Evolutionary conservation across 2,888 invertebrate species (phyloP), one percentile per base, ranked within the genome.

Genomic region (Hyppa rectilinea): DNA sequence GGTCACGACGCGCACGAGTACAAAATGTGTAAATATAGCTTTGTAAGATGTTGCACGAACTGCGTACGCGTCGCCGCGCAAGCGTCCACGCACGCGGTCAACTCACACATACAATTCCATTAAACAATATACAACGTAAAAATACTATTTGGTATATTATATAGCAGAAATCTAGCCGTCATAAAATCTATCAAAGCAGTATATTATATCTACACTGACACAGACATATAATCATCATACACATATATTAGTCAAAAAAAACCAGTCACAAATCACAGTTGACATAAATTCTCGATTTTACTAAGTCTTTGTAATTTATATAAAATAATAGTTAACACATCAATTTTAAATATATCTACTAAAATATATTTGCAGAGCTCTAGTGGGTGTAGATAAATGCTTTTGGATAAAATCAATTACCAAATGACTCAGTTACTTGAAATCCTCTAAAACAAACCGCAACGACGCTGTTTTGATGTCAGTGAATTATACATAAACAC

Each of bases 61-160:
- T 45, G 56, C 62, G 53, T 2, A 34, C n/a, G 34, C 68, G 82
- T 80, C 84, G 72, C 58, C 43, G 31, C 58, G 70, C 85, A 80
- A 88, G 76, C 80, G 80, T 68, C 71, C 66, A 79, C 78, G 74
- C 67, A 61, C 67, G 66, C 71, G 83, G 86, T 84, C 89, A 90
- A 91, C 91, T 79, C 87, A 82, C 83, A 87, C 91, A 90, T 92
- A 93, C 92, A 93, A 92, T 94, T 92, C 89, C 87, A 91, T 91
- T 92, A 92, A 95, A 93, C 91, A 93, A 94, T 93, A 95, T 93
- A 95, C 92, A 95, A 94, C 94, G 92, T 95, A 95, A 95, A 95
- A 95, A 96, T 95, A 96, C 95, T 95, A 95, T 96, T 96, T 96
- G 96, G 96, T 95, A 95, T 93, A 94, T 91, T 91, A 95, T 95